Evolutionary conservation across 2,888 invertebrate species (phyloP), one percentile per base, ranked within the genome.

Genomic region (Incurvaria masculella): DNA sequence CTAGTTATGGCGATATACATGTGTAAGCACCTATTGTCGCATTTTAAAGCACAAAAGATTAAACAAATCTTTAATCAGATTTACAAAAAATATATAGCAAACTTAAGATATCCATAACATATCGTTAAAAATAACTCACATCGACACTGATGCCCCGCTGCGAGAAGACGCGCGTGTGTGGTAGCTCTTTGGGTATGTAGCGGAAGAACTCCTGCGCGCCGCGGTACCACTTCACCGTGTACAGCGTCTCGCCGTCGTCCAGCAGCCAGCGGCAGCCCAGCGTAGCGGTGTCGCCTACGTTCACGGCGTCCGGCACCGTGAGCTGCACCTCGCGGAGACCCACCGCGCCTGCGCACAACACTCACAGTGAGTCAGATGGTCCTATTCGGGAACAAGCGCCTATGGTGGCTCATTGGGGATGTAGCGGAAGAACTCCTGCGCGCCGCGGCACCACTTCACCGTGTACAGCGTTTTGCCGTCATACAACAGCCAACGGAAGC

Each of bases 211-310:
- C 90, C 55, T 85, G 81, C 8, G 80, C 71, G 2, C 88, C 88
- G 64, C 88, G 88, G 76, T 90, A 90, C 90, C 90, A 91, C 69
- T 90, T 90, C 56, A 91, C 87, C 27, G 88, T 86, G 70, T 90
- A 91, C 6, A 91, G 76, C 8, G 83, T 80, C 55, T 89, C 88
- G 4, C 76, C 76, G 4, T 83, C 81, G 63, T 88, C 86, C 49
- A 90, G 73, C 57, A 89, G 82, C 80, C 88, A 90, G 50, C 81
- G 81, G 66, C 90, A 90, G 56, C 84, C 83, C 52, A 90, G 80
- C 21, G 84, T 85, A 26, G 89, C 88, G 43, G 86, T 86, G 46
- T 87, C 79, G 49, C 88, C 87, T 47, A 86, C 81, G 16, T 83
- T 84, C 18, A 87, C 88, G 10, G 88, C 88, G 55, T 83, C 80